phyloP scores from a whole-genome alignment of 1,140 invertebrate species.

The Metopolophium dirhodum region DNA sequence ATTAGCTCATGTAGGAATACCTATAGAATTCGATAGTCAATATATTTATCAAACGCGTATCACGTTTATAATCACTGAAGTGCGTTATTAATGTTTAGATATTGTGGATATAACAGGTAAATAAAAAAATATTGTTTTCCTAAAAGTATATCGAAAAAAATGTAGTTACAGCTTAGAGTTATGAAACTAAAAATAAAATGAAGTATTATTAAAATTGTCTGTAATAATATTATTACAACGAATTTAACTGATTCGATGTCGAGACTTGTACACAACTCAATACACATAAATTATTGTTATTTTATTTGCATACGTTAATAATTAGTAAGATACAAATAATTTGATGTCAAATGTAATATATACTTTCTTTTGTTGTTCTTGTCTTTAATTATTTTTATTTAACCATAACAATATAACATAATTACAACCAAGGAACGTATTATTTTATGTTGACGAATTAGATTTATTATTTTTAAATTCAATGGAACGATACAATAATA shows the following conservation, averaged over 20 bases:
- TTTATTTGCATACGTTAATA: no score
- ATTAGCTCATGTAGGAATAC: not conserved
- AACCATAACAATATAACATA: no score
- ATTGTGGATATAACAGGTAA: not conserved
- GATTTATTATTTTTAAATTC: no score
- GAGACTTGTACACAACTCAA: not conserved
- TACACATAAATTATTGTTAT: no score
- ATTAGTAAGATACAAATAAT: no score
- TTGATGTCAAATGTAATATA: no score
- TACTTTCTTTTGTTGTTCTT: no score
- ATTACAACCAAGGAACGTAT: no score
- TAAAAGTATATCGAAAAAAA: not conserved
- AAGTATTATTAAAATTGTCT: not conserved
- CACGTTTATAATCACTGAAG: not conserved
- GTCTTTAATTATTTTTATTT: no score
- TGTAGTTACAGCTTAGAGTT: not conserved
- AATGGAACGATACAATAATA: no score
- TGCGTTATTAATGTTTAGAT: not conserved
- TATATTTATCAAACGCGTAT: no score
- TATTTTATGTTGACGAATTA: no score
- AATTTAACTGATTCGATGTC: not conserved
- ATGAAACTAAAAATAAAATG: not conserved
- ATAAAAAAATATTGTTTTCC: not conserved
- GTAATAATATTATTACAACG: not conserved
- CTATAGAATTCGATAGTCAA: not conserved